Percentiles rank a stretch among this genome's conserved stretches.
Evolutionary conservation across 2,797 vertebrate genomes (phyloP).

Genomic region (Adrianichthys oophorus): DNA sequence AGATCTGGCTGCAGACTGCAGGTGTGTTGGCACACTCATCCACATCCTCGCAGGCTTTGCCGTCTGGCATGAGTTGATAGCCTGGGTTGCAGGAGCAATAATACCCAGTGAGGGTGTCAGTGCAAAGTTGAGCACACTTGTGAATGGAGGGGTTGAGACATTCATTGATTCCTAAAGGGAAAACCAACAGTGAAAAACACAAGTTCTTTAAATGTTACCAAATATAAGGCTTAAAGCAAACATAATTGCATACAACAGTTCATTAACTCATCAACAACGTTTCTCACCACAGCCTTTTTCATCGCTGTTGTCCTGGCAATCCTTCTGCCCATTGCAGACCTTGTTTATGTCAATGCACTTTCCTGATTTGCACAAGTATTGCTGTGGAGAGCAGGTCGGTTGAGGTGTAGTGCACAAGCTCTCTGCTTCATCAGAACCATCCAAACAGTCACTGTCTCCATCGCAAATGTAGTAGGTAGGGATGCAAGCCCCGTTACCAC

Average conservation of each 20-base stretch:
- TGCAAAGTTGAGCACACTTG: conserved; percentile 78
- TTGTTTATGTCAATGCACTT: conserved; percentile 83
- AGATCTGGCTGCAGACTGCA: conserved; percentile 76
- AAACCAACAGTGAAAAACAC: not conserved
- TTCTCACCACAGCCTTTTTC: conserved; percentile 91
- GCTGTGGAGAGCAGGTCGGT: conserved; percentile 85
- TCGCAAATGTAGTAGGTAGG: conserved; percentile 79
- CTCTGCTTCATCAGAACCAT: conserved; percentile 88
- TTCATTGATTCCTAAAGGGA: conserved; percentile 72
- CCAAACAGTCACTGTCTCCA: conserved; percentile 85
- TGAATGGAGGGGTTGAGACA: conserved; percentile 67
- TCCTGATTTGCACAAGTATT: conserved; percentile 88
- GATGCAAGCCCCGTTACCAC: conserved; percentile 90
- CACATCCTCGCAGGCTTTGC: conserved; percentile 78
- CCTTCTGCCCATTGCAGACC: conserved; percentile 86
- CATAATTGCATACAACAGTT: no score
- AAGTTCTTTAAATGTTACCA: no score
- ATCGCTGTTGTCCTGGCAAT: conserved; percentile 89
- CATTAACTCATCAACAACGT: not conserved
- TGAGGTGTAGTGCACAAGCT: conserved; percentile 81
- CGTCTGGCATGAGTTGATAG: conserved; percentile 75
- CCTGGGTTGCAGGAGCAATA: conserved; percentile 75
- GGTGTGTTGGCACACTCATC: conserved; percentile 73
- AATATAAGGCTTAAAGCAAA: no score
- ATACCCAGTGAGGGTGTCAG: conserved; percentile 73